Conservation (phyloP, 92 coral and sea anemone genomes). For the Zoanthus sansibaricus region DNA sequence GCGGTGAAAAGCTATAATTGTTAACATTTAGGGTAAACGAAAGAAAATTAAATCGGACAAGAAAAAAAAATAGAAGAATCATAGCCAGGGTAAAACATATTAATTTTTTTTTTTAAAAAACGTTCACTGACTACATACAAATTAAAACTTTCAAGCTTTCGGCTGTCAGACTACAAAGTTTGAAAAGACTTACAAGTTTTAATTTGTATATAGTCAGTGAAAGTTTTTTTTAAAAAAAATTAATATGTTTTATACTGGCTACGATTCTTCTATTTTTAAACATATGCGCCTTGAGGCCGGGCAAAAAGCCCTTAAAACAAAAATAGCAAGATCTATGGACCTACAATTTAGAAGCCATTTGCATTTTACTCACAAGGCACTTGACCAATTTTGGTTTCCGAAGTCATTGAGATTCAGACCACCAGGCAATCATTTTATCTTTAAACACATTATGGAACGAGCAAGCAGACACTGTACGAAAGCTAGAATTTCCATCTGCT, state of each 20-base stretch:
- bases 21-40: no score
- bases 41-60: no score
- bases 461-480: constrained; percentile 29
- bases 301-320: constrained; percentile 29
- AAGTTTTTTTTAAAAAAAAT: not conserved
- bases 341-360: not conserved
- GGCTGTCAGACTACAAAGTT: no score
- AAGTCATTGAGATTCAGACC: constrained; percentile 26
- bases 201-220: not conserved
- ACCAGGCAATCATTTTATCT: constrained; percentile 4
- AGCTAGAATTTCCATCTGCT: constrained; percentile 50
- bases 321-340: constrained; percentile 26
- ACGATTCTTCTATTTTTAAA: not conserved
- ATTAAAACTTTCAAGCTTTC: no score
- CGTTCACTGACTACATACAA: no score
- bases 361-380: not conserved
- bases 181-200: no score
- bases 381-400: constrained; percentile 11
- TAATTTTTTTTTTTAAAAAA: no score
- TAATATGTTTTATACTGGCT: not conserved
- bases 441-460: not conserved
- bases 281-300: constrained; percentile 38
- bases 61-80: no score
- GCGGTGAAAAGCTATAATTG: not conserved
- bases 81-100: no score